Evolutionary conservation across 2,888 invertebrate species (phyloP).

Genomic region (Pyralis farinalis): DNA sequence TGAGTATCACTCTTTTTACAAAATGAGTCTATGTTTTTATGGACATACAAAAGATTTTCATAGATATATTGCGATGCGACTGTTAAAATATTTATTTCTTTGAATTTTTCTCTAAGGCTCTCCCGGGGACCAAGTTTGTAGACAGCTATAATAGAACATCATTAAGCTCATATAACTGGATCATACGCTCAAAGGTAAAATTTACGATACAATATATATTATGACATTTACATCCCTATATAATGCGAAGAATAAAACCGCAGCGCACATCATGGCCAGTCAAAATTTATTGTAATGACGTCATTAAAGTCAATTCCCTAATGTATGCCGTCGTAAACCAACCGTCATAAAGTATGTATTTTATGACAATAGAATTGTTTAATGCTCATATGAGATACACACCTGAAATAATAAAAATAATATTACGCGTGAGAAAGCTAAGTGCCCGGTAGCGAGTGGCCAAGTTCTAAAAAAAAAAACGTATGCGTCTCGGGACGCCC

Average conservation of each 20-base stretch:
- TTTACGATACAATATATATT: conserved; percentile 1
- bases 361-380: conserved; percentile 22
- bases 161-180: neutral
- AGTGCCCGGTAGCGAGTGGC: too few relatives aligned
- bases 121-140: too few relatives aligned
- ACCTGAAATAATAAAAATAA: conserved; percentile 4
- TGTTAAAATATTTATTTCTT: too few relatives aligned
- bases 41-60: too few relatives aligned
- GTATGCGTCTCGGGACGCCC: too few relatives aligned
- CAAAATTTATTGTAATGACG: conserved; percentile 4
- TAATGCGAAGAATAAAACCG: conserved; percentile 2
- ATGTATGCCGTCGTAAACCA: conserved; percentile 17
- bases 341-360: conserved; percentile 9
- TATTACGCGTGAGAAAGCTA: neutral
- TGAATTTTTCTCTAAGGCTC: too few relatives aligned
- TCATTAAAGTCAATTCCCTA: conserved; percentile 14
- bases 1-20: too few relatives aligned
- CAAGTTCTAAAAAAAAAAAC: too few relatives aligned
- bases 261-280: neutral
- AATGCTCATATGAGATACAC: conserved; percentile 10
- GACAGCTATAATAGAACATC: too few relatives aligned
- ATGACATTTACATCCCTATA: conserved; percentile 1
- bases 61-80: too few relatives aligned
- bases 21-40: too few relatives aligned
- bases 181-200: neutral